Conservation (phyloP, 2,888 invertebrate genomes). For the Amblyjoppa proteus region DNA sequence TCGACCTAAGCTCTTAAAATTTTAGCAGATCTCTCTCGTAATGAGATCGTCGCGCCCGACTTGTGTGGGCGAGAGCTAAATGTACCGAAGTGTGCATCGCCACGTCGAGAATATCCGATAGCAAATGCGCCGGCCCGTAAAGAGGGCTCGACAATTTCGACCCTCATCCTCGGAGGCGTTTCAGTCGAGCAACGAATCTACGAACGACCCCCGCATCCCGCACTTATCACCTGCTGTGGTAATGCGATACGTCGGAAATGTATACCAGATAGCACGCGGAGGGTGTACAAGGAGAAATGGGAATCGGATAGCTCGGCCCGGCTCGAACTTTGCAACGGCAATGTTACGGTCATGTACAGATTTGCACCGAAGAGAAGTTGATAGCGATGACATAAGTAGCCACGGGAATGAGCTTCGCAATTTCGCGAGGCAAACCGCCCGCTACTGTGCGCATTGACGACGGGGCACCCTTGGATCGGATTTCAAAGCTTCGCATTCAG, state of each 20-base stretch:
- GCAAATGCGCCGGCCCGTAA: slow-evolving; percentile 13
- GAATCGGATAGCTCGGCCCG: slow-evolving; percentile 22
- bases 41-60: slow-evolving; percentile 14
- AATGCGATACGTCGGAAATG: slow-evolving; percentile 34
- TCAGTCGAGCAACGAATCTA: background rate
- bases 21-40: background rate
- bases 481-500: too few species aligned
- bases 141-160: slow-evolving; percentile 23
- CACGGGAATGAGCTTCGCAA: slow-evolving; percentile 57
- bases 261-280: slow-evolving; percentile 2
- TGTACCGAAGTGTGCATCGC: background rate
- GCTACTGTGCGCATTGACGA: background rate
- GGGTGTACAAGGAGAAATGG: background rate
- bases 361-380: slow-evolving; percentile 17
- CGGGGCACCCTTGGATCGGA: background rate
- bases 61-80: background rate
- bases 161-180: background rate
- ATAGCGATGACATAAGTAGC: slow-evolving; percentile 45
- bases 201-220: background rate
- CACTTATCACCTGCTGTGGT: slow-evolving; percentile 38
- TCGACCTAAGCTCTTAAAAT: slow-evolving; percentile 6
- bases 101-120: slow-evolving; percentile 22
- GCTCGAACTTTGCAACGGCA: background rate
- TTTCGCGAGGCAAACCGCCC: slow-evolving; percentile 28
- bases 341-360: slow-evolving; percentile 14